Percentiles rank a stretch among this genome's conserved stretches.
phyloP scores from a whole-genome alignment of 2,888 invertebrate genomes.

The Rutpela maculata region DNA sequence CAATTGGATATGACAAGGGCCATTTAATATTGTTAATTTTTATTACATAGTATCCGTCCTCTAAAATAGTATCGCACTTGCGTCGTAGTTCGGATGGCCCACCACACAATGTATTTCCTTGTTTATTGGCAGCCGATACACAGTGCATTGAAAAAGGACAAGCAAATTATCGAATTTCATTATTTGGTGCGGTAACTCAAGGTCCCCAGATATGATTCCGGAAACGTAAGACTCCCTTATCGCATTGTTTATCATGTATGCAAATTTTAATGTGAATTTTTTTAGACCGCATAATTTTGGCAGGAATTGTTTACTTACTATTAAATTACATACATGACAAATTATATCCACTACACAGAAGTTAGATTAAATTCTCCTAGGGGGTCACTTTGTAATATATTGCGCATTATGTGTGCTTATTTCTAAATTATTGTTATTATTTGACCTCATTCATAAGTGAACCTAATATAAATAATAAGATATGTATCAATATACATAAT shows the following conservation, averaged over 20 bases:
- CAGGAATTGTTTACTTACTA: constrained; percentile 15
- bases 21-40: neutral
- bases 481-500: neutral
- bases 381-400: neutral
- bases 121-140: constrained; percentile 9
- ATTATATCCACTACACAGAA: neutral
- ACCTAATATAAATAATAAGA: neutral
- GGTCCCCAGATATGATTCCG: constrained; percentile 56
- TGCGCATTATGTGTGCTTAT: neutral
- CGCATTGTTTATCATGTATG: constrained; percentile 48
- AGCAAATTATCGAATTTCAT: constrained; percentile 44
- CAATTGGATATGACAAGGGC: neutral
- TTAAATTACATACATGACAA: constrained; percentile 3
- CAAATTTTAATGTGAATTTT: constrained; percentile 23
- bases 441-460: neutral
- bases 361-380: constrained; percentile 7
- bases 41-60: constrained; percentile 12
- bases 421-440: neutral
- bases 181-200: constrained; percentile 59
- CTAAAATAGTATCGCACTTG: constrained; percentile 6
- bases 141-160: constrained; percentile 37
- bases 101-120: constrained; percentile 9
- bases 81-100: constrained; percentile 22
- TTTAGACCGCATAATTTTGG: constrained; percentile 19
- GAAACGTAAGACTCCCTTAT: constrained; percentile 51